phyloP scores from a whole-genome alignment of 2,113 vertebrate species.

The Climacteris rufus region DNA sequence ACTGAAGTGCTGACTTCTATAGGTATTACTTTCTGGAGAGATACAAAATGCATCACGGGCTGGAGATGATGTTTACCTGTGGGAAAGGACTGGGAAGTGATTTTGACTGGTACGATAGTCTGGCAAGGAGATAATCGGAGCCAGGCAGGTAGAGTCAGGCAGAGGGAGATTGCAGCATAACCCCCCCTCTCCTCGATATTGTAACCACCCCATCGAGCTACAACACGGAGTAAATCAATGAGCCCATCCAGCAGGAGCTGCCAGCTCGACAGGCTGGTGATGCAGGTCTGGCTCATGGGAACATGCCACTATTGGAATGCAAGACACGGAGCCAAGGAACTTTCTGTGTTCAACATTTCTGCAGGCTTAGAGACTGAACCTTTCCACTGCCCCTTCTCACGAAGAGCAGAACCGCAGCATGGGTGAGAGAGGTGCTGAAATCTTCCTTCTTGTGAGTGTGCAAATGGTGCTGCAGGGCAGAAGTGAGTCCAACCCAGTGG shows the following conservation, averaged over 20 bases:
- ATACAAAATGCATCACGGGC: not conserved
- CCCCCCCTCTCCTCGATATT: not conserved
- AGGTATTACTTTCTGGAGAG: conserved; percentile 38
- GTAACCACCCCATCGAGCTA: not conserved
- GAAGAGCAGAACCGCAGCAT: not conserved
- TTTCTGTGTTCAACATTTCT: not conserved
- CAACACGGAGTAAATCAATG: not conserved
- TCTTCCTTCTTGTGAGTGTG: rapidly evolving
- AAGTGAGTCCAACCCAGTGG: rapidly evolving
- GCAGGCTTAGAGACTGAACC: not conserved
- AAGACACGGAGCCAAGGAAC: not conserved
- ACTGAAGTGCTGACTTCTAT: conserved; percentile 49
- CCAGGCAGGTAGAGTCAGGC: not conserved
- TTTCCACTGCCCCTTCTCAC: not conserved
- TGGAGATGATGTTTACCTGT: conserved; percentile 19
- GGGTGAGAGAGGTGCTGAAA: not conserved
- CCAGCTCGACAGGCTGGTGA: not conserved
- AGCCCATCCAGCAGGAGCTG: not conserved
- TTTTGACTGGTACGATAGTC: not conserved
- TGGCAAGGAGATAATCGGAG: not conserved
- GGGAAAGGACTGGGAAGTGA: not conserved
- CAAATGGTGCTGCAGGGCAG: not conserved
- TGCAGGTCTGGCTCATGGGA: not conserved
- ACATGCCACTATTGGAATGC: rapidly evolving
- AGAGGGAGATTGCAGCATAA: not conserved